Evolutionary conservation across 2,888 invertebrate species (phyloP), one percentile per base, ranked within the genome.

Genomic region (Polydrusus pterygomalis): DNA sequence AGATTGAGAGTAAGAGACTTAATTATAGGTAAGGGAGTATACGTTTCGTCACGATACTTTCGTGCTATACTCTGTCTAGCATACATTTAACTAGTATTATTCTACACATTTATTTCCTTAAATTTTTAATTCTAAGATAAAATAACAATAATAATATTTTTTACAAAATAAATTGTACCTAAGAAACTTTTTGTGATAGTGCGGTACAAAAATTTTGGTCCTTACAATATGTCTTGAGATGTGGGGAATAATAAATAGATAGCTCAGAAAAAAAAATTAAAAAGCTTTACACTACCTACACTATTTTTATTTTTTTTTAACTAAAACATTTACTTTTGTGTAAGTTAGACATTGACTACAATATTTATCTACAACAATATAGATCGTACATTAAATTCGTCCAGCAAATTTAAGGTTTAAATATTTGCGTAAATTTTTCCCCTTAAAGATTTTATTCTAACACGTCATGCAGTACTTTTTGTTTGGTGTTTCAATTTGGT

Each of bases 131-230:
- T 10, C 58, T 58, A 58, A 10, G 15, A 60, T 18, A 17, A 25
- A 38, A 60, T 60, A 17, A 38, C 38, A 38, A 17, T 38, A 58
- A 58, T 15, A 11, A 58, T 9, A 25, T 34, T 60, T 60, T 38
- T 38, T 60, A 60, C 38, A 60, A 38, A 60, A 38, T 60, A 38
- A 38, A 60, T 9, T 38, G 9, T 15, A 34, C 25, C 17, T 60
- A 40, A 34, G 9, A 5, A 30, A 1, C 11, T 5, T 60, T 60
- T 8, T 34, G 34, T 34, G 17, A 34, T 60, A 60, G 58, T 38
- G 58, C 58, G 15, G 38, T 60, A 40, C 58, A 60, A 60, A 60
- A 34, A 60, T 38, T 38, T 60, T 60, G 58, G 58, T 60, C 58
- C 58, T 60, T 38, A 60, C 58, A 60, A 38, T 60, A 60, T 60